A percentile compares a stretch with the other conserved stretches of the same genome.
Evolutionary conservation across 2,113 vertebrate genomes (phyloP).

Genomic region (Porphyrio hochstetteri): DNA sequence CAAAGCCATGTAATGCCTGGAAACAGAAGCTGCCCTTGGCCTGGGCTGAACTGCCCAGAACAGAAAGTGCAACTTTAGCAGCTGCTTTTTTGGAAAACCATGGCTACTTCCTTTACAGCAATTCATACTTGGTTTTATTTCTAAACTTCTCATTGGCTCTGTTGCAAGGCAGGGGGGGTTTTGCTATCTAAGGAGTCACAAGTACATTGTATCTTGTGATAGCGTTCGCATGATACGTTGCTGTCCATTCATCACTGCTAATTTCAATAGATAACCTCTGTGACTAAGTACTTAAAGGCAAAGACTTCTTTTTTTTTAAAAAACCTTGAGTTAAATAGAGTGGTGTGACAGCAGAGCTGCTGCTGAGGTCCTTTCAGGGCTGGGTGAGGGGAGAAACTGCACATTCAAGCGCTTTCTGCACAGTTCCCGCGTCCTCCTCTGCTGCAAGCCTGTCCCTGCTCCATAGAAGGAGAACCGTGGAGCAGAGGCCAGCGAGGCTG

Average conservation of each 20-base stretch:
- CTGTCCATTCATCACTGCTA: neutral
- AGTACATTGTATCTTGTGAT: neutral
- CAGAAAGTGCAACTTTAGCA: slow-evolving; percentile 3
- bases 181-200: neutral
- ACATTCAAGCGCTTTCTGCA: neutral
- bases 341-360: neutral
- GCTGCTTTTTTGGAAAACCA: neutral
- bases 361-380: rapidly evolving
- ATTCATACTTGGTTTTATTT: neutral
- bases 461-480: neutral
- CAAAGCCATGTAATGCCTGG: neutral
- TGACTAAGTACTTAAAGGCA: neutral
- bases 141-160: neutral
- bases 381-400: neutral
- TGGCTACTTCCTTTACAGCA: neutral
- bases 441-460: neutral
- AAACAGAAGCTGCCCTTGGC: neutral
- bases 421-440: neutral
- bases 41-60: neutral
- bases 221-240: neutral
- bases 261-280: neutral
- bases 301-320: neutral
- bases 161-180: neutral
- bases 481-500: neutral
- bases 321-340: neutral